Percentiles rank a stretch among this genome's conserved stretches.
Conservation (phyloP, 2,797 vertebrate species). For the Octomys mimax region DNA sequence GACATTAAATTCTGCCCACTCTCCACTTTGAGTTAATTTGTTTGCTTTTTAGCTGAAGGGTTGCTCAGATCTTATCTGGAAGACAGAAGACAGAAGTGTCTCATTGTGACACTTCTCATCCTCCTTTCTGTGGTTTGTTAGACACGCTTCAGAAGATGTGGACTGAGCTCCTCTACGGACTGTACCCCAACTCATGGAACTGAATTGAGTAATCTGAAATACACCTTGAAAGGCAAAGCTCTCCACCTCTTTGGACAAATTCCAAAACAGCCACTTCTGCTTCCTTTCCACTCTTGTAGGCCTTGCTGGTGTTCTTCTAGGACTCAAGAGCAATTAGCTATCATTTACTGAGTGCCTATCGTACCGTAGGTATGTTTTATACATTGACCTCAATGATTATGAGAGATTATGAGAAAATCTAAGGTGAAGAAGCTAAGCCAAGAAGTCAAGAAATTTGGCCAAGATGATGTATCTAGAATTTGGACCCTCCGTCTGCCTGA, state of each 20-base stretch:
- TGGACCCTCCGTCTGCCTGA: background rate
- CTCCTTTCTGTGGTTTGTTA: background rate
- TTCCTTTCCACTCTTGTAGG: background rate
- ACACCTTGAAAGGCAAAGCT: background rate
- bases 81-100: slow-evolving; percentile 43
- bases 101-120: background rate
- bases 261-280: background rate
- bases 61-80: slow-evolving; percentile 53
- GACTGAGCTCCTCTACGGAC: background rate
- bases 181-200: background rate
- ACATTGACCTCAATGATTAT: background rate
- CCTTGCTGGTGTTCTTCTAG: background rate
- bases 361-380: background rate
- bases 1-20: slow-evolving; percentile 60
- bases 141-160: background rate
- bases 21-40: slow-evolving; percentile 56
- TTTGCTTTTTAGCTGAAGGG: slow-evolving; percentile 63
- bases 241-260: background rate
- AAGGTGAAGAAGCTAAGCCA: background rate
- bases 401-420: background rate
- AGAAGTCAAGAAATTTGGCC: background rate
- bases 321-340: background rate
- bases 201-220: background rate
- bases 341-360: background rate
- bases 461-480: background rate